Base-by-base conservation (phyloP, 2,888 invertebrate species). In the Sinodicranocentrus sp. region DNA sequence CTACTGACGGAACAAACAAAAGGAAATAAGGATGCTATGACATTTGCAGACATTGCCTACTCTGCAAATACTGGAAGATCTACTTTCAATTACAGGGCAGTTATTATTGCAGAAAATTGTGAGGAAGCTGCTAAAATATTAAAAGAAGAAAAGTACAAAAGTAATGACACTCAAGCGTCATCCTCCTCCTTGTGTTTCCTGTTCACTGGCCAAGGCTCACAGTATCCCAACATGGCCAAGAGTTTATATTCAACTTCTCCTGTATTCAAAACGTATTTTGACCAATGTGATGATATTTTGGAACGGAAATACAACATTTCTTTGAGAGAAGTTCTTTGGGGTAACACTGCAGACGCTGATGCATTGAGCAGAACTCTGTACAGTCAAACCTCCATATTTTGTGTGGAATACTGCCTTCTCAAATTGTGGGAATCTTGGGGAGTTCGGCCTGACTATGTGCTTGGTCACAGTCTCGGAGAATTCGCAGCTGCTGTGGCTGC, bases 381-480 rank as follows among this genome's bases (percentile, higher is more conserved):
- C 70, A 76, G 82, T 25, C 86, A 86, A 67, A 83, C 86, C 0
- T 68, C 75, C 19, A 86, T 86, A n/a, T 86, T 86, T 48, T 71
- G 71, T 17, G 72, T 86, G 13, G 84, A 86, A 39, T 84, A 82
- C 44, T 72, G 77, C 13, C 82, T 86, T 0, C 28, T 78, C 8
- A 80, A 82, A 25, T 68, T 82, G 0, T 86, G 84, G 84, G 59
- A 65, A 21, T 79, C 82, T 1, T 84, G 84, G 80, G 86, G 86
- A 23, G 71, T 86, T 0, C 63, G 48, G 17, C 82, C 86, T 1
- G 82, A 84, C 57, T 84, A 75, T 61, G 86, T 84, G 0, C 13
- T 86, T 0, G 86, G 86, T 0, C 86, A 86, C 61, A 84, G 84
- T 65, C 25, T 86, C 1, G 86, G 86, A 26, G 84, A 84, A 73